Percentiles rank a stretch among this genome's conserved stretches.
phyloP scores from a whole-genome alignment of 2,113 vertebrate species.

The Regulus satrapa region DNA sequence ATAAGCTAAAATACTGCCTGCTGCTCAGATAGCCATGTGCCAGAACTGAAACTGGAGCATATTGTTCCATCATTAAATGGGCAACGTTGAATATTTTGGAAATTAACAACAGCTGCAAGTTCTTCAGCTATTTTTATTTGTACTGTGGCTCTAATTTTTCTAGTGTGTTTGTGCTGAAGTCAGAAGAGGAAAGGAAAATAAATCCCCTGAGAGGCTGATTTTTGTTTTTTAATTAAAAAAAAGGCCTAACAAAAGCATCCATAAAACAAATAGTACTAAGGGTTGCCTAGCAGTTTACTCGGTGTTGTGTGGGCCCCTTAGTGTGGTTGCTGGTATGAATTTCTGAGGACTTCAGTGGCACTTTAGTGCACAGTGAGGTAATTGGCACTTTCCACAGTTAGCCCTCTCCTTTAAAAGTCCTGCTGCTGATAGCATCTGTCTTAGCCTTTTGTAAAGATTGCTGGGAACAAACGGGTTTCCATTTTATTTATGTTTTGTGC shows the following conservation, averaged over 20 bases:
- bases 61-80: constrained; percentile 40
- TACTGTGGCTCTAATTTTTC: constrained; percentile 27
- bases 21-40: not conserved
- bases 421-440: not conserved
- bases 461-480: not conserved
- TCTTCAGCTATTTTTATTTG: constrained; percentile 51
- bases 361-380: not conserved
- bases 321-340: not conserved
- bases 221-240: constrained; percentile 19
- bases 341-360: not conserved
- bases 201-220: not conserved
- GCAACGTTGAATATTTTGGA: not conserved
- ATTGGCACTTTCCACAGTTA: not conserved
- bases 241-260: not conserved
- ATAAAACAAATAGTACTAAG: not conserved
- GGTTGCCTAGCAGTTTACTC: not conserved
- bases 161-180: constrained; percentile 9
- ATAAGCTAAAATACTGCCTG: not conserved
- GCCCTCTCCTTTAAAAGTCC: not conserved
- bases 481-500: not conserved
- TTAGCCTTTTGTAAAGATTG: not conserved
- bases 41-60: constrained; percentile 31
- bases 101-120: constrained; percentile 44
- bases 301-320: not conserved
- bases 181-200: constrained; percentile 37